Conservation (phyloP, 2,797 vertebrate genomes). For the Fistularia commersonii region DNA sequence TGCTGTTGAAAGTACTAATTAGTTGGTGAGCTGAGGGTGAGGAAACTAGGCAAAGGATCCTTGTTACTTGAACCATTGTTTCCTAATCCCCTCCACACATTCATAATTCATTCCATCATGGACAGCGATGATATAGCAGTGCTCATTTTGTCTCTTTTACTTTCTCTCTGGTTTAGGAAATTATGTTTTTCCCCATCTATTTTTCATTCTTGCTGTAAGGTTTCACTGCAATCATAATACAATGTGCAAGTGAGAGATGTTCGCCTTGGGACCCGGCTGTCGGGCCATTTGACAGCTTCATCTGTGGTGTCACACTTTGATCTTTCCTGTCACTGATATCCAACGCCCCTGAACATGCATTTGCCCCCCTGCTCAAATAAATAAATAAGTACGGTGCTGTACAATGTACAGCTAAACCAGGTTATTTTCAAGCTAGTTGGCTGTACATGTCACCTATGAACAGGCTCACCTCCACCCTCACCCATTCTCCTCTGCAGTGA, state of each 20-base stretch:
- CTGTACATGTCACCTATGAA: slow-evolving; percentile 61
- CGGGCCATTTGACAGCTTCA: slow-evolving; percentile 75
- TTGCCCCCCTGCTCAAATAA: slow-evolving; percentile 62
- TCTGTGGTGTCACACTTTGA: slow-evolving; percentile 73
- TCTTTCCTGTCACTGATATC: slow-evolving; percentile 71
- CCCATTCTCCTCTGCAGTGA: slow-evolving; percentile 50
- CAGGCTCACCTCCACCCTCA: slow-evolving; percentile 51
- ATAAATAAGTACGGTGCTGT: slow-evolving; percentile 55
- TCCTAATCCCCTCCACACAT: slow-evolving; percentile 72
- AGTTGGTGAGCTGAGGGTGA: slow-evolving; percentile 67
- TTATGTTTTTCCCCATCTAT: slow-evolving; percentile 34
- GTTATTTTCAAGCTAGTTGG: slow-evolving; percentile 38
- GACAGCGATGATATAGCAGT: slow-evolving; percentile 51
- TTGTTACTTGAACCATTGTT: slow-evolving; percentile 68
- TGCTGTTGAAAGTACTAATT: slow-evolving; percentile 78
- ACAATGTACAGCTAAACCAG: slow-evolving; percentile 32
- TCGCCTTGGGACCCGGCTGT: slow-evolving; percentile 70
- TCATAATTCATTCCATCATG: slow-evolving; percentile 73
- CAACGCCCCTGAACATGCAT: slow-evolving; percentile 67
- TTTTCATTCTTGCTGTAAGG: slow-evolving; percentile 56
- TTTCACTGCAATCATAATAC: slow-evolving; percentile 66
- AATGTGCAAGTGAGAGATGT: slow-evolving; percentile 62
- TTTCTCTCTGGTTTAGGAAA: slow-evolving; percentile 55
- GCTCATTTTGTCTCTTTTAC: slow-evolving; percentile 58
- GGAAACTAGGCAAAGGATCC: slow-evolving; percentile 68